phyloP scores from a whole-genome alignment of 2,113 vertebrate genomes.

The Craseonycteris thonglongyai region DNA sequence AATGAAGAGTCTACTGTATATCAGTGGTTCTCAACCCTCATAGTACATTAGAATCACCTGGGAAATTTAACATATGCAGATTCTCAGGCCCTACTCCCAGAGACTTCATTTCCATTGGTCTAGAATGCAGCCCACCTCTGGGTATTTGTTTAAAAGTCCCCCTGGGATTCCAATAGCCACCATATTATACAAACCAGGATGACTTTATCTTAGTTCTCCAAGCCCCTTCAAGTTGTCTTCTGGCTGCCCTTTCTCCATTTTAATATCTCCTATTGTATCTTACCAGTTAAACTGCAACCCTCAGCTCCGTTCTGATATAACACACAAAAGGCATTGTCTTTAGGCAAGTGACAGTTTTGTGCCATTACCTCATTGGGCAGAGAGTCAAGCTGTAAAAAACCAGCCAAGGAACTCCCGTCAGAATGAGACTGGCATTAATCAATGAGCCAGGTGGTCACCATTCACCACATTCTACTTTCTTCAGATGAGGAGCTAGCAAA shows the following conservation, averaged over 20 bases:
- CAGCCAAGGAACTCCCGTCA: not conserved
- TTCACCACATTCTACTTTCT: not conserved
- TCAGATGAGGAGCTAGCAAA: not conserved
- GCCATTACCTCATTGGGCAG: slow-evolving; percentile 24
- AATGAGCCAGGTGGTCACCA: not conserved
- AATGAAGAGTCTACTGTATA: too few relatives aligned
- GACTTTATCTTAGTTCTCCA: not conserved
- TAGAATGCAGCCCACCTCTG: not conserved
- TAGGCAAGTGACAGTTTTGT: not conserved
- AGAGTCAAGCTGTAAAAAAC: not conserved
- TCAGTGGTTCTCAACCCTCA: not conserved
- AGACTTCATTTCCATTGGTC: not conserved
- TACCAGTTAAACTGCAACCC: not conserved
- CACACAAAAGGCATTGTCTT: not conserved
- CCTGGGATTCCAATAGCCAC: not conserved
- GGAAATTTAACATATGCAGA: not conserved
- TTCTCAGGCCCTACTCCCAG: not conserved
- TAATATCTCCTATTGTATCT: not conserved
- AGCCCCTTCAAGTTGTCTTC: not conserved
- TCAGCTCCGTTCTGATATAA: slow-evolving; percentile 8
- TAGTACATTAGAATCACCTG: not conserved
- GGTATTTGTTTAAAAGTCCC: not conserved
- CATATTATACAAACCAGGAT: rapidly evolving
- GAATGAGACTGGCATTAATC: not conserved
- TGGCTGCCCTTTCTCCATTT: not conserved